These are phyloP conservation scores for Pteropus rufus DNA, from an alignment of 2,797 vertebrate genomes.

Conservation along the genomic window DNA sequence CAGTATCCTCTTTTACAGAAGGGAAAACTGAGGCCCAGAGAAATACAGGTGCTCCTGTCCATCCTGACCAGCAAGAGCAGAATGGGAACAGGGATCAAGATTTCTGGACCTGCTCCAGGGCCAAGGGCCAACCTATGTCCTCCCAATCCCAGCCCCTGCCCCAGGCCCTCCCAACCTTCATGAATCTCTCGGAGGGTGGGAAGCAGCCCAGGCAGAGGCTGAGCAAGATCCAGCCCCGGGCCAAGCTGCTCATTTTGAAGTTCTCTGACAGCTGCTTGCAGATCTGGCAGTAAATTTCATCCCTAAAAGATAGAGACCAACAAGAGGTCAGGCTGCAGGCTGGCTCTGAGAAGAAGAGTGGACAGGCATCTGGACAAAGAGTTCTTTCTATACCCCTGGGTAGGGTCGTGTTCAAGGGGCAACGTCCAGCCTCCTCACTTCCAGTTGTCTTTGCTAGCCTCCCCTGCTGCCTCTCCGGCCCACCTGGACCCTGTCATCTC, in stretches of 20 bases:
- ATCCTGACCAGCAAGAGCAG: not conserved
- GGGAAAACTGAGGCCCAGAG: not conserved
- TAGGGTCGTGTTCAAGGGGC: rapidly evolving
- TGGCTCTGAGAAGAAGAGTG: not conserved
- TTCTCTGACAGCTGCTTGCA: conserved; percentile 97
- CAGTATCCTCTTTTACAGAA: not conserved
- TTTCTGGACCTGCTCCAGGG: not conserved
- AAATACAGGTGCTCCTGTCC: not conserved
- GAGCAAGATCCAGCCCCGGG: conserved; percentile 95
- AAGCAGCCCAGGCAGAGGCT: conserved; percentile 97
- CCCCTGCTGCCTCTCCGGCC: too few relatives aligned
- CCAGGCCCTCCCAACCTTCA: conserved; percentile 82
- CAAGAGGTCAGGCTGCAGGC: not conserved
- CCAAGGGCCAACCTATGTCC: not conserved
- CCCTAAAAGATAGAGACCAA: conserved; percentile 83
- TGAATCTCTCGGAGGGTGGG: conserved; percentile 89
- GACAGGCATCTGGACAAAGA: not conserved
- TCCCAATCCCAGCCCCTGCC: not conserved
- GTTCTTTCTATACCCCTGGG: not conserved
- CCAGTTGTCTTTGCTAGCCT: not conserved
- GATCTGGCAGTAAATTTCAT: conserved; percentile 99
- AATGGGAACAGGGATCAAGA: not conserved
- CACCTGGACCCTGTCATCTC: not conserved
- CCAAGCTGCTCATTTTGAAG: conserved; percentile 87
- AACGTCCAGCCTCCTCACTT: not conserved